Conservation (phyloP, 2,113 vertebrate genomes). For the Gobiocypris rarus region DNA sequence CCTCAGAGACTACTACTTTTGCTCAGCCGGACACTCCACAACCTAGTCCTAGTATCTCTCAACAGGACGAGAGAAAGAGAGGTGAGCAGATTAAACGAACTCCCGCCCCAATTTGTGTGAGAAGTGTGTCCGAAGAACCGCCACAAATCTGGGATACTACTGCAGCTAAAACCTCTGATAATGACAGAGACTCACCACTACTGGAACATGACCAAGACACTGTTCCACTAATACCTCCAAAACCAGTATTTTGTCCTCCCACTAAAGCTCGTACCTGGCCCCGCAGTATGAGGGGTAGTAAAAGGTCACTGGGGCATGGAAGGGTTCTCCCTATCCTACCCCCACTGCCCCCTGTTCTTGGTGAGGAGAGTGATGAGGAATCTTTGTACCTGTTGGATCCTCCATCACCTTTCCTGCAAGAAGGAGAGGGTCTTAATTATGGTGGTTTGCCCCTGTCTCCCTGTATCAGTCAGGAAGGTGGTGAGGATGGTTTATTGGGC, state of each 20-base stretch:
- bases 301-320: slow-evolving; percentile 61
- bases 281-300: slow-evolving; percentile 72
- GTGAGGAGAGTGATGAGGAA: slow-evolving; percentile 77
- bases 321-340: slow-evolving; percentile 71
- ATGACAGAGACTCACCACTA: slow-evolving; percentile 76
- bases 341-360: slow-evolving; percentile 73
- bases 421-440: slow-evolving; percentile 67
- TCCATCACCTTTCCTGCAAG: slow-evolving; percentile 78
- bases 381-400: slow-evolving; percentile 77
- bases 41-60: slow-evolving; percentile 56
- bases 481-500: slow-evolving; percentile 78
- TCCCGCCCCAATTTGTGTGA: slow-evolving; percentile 63
- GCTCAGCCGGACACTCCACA: slow-evolving; percentile 51
- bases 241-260: slow-evolving; percentile 78
- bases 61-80: slow-evolving; percentile 55
- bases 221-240: slow-evolving; percentile 73
- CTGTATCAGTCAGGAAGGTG: slow-evolving; percentile 88
- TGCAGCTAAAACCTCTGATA: slow-evolving; percentile 69
- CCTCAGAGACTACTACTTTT: slow-evolving; percentile 38
- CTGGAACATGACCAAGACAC: slow-evolving; percentile 75
- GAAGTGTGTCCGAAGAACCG: slow-evolving; percentile 67
- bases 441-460: slow-evolving; percentile 84
- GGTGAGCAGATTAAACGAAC: slow-evolving; percentile 58
- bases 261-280: slow-evolving; percentile 82
- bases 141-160: slow-evolving; percentile 57